phyloP scores from a whole-genome alignment of 1,140 invertebrate genomes.

The Bombus polaris region DNA sequence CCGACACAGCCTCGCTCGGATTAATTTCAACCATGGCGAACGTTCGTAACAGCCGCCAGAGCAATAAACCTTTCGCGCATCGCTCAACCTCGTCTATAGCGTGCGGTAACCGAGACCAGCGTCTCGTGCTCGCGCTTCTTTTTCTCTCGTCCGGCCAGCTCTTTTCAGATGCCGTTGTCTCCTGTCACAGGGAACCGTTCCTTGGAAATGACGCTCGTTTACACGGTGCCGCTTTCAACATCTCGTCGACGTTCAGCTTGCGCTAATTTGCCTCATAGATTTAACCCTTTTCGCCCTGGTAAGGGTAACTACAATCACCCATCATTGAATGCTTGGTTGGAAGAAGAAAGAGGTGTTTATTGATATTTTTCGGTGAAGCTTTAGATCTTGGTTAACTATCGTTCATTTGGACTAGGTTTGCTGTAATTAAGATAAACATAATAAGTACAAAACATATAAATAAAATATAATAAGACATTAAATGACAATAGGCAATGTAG shows the following conservation, averaged over 20 bases:
- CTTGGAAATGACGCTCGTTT: conserved; percentile 27
- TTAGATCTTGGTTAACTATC: neutral
- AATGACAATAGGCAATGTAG: no score
- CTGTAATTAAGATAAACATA: no score
- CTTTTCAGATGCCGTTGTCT: conserved; percentile 45
- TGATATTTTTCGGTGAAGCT: neutral
- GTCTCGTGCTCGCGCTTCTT: conserved; percentile 33
- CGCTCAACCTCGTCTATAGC: conserved; percentile 50
- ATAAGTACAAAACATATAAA: no score
- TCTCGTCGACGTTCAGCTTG: neutral
- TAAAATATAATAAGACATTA: no score
- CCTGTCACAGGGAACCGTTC: neutral
- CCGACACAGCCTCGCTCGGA: conserved; percentile 69
- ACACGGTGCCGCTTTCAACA: neutral
- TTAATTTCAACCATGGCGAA: conserved; percentile 69
- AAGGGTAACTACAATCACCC: neutral
- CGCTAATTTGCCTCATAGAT: conserved; percentile 1
- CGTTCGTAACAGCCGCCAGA: conserved; percentile 56
- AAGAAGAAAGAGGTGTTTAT: neutral
- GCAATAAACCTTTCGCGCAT: conserved; percentile 65
- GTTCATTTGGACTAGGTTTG: no score
- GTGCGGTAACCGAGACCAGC: conserved; percentile 1
- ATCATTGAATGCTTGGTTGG: neutral
- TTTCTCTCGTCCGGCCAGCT: conserved; percentile 40
- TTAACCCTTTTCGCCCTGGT: neutral